Evolutionary conservation across 2,888 invertebrate species (phyloP).

Genomic region (Diloba caeruleocephala): DNA sequence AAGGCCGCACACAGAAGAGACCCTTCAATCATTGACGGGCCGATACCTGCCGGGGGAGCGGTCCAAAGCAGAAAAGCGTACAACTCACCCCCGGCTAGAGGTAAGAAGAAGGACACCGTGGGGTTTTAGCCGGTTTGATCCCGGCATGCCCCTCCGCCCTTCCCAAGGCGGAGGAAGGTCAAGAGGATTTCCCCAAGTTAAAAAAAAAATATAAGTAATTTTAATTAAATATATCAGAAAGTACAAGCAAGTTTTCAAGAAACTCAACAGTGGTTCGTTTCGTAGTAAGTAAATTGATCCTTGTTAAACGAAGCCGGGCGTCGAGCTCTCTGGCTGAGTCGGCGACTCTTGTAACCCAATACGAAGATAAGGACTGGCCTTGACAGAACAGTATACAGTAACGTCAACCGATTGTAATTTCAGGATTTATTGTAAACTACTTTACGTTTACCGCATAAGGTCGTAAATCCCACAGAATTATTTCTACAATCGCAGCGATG

Average conservation of each 20-base stretch:
- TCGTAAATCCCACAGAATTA: constrained; percentile 20
- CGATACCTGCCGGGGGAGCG: too few relatives aligned
- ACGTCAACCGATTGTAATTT: constrained; percentile 33
- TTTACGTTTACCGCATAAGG: constrained; percentile 29
- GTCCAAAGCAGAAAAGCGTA: too few relatives aligned
- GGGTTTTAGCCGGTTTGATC: too few relatives aligned
- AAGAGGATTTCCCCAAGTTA: too few relatives aligned
- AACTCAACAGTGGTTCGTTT: constrained; percentile 35
- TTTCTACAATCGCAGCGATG: constrained; percentile 31
- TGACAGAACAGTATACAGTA: constrained; percentile 61
- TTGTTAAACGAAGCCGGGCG: constrained; percentile 52
- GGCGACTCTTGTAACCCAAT: constrained; percentile 79
- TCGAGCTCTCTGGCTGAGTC: constrained; percentile 68
- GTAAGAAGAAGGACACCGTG: too few relatives aligned
- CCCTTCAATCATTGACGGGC: too few relatives aligned
- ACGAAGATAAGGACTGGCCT: constrained; percentile 77
- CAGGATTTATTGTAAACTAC: constrained; percentile 44
- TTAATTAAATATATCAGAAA: constrained; percentile 10
- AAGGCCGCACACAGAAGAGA: too few relatives aligned
- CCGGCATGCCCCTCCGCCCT: too few relatives aligned
- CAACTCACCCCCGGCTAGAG: too few relatives aligned
- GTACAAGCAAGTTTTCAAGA: constrained; percentile 24
- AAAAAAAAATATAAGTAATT: neutral
- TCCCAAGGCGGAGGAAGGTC: too few relatives aligned
- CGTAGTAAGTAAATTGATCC: constrained; percentile 66